Percentiles rank a stretch among this genome's conserved stretches.
These are phyloP conservation scores for Rhyzopertha dominica DNA, from an alignment of 1,140 invertebrate species.

Conservation along the genomic window DNA sequence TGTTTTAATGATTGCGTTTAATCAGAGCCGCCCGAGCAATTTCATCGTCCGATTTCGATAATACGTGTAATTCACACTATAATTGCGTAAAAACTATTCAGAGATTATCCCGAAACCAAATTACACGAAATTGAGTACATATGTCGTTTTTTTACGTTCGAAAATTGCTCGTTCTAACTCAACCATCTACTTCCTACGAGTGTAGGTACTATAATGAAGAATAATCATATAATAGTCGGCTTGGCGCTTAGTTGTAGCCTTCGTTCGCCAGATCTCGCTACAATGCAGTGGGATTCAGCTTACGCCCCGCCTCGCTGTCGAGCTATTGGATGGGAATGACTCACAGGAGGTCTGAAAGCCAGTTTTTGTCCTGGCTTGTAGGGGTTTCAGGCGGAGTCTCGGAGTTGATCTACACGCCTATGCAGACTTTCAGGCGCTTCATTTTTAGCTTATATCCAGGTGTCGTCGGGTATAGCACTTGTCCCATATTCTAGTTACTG, in stretches of 20 bases:
- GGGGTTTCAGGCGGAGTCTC: constrained; percentile 2
- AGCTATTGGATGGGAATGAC: neutral
- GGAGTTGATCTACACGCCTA: constrained; percentile 17
- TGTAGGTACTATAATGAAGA: constrained; percentile 48
- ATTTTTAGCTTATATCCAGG: constrained; percentile 36
- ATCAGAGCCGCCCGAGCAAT: constrained; percentile 30
- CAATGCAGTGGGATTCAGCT: constrained; percentile 29
- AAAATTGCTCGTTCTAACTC: constrained; percentile 43
- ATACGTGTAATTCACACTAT: constrained; percentile 45
- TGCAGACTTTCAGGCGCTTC: constrained; percentile 31
- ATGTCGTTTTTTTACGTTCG: constrained; percentile 42
- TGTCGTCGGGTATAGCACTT: too few species aligned
- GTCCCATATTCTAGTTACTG: too few species aligned
- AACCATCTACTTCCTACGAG: constrained; percentile 47
- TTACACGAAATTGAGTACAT: constrained; percentile 43
- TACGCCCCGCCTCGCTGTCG: constrained; percentile 12
- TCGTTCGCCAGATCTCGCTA: constrained; percentile 40
- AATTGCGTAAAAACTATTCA: constrained; percentile 44
- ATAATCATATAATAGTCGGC: constrained; percentile 48
- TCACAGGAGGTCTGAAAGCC: constrained; percentile 16
- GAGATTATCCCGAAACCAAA: constrained; percentile 43
- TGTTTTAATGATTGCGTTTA: too few species aligned
- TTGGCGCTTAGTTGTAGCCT: constrained; percentile 33
- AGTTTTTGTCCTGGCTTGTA: constrained; percentile 19
- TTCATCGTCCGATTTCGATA: constrained; percentile 34